Conservation (phyloP, 2,797 vertebrate species). For the Siniperca obscura region DNA sequence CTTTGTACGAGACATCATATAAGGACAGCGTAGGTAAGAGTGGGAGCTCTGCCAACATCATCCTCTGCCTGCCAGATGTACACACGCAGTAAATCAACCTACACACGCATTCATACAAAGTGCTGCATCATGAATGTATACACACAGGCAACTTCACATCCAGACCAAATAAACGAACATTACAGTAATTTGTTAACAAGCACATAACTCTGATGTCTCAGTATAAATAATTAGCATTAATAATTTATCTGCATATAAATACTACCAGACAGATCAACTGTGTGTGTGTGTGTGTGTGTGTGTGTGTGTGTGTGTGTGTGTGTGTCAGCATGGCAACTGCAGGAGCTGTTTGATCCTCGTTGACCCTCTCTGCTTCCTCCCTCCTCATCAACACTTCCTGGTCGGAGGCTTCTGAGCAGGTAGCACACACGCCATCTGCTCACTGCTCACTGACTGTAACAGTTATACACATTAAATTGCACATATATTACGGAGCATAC, state of each 20-base stretch:
- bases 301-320: constrained; percentile 27
- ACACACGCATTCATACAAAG: constrained; percentile 30
- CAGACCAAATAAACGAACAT: constrained; percentile 27
- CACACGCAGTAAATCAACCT: constrained; percentile 35
- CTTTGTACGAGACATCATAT: constrained; percentile 63
- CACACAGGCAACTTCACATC: constrained; percentile 19
- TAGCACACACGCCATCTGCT: constrained; percentile 58
- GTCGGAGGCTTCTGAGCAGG: constrained; percentile 46
- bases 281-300: constrained; percentile 22
- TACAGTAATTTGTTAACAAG: constrained; percentile 28
- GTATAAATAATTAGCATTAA: constrained; percentile 36
- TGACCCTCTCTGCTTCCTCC: constrained; percentile 64
- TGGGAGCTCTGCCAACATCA: constrained; percentile 67
- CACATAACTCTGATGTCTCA: constrained; percentile 10
- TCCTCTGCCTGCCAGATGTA: constrained; percentile 57
- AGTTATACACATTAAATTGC: neutral
- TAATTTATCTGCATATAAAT: constrained; percentile 33
- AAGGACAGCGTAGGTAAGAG: constrained; percentile 68
- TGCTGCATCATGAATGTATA: constrained; percentile 38
- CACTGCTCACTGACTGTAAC: neutral
- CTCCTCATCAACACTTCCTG: constrained; percentile 35
- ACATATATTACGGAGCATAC: neutral
- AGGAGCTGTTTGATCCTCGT: constrained; percentile 71
- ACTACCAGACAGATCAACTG: neutral
- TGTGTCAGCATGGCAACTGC: constrained; percentile 22